Conservation (phyloP, 2,113 vertebrate genomes). For the Hemicordylus capensis region DNA sequence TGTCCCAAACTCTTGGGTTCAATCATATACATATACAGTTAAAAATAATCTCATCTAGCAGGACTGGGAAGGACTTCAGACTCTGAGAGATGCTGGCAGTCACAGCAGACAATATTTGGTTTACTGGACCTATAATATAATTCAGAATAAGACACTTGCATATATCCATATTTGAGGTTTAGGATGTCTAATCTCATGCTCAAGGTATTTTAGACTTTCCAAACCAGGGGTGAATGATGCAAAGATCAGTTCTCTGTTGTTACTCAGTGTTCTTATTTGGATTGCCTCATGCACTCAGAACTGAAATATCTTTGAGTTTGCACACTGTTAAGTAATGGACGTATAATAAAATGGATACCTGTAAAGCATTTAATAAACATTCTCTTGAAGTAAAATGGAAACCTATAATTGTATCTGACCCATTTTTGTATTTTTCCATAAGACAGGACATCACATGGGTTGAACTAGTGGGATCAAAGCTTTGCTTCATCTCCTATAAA, state of each 20-base stretch:
- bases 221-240: background rate
- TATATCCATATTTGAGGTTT: background rate
- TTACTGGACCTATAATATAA: too few relatives aligned
- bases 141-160: too few relatives aligned
- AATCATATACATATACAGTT: too few relatives aligned
- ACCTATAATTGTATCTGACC: background rate
- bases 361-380: background rate
- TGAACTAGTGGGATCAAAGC: background rate
- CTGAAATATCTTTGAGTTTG: background rate
- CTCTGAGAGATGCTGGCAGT: too few relatives aligned
- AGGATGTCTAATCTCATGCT: background rate
- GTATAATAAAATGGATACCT: background rate
- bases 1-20: too few relatives aligned
- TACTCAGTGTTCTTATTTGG: background rate
- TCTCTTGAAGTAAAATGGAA: background rate
- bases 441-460: background rate
- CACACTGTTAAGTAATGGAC: background rate
- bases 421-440: background rate
- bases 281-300: background rate
- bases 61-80: too few relatives aligned
- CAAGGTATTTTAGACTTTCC: background rate
- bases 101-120: too few relatives aligned
- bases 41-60: too few relatives aligned
- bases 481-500: background rate
- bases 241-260: background rate